Conservation (phyloP, 2,797 vertebrate species). For the Rhinella marina region DNA sequence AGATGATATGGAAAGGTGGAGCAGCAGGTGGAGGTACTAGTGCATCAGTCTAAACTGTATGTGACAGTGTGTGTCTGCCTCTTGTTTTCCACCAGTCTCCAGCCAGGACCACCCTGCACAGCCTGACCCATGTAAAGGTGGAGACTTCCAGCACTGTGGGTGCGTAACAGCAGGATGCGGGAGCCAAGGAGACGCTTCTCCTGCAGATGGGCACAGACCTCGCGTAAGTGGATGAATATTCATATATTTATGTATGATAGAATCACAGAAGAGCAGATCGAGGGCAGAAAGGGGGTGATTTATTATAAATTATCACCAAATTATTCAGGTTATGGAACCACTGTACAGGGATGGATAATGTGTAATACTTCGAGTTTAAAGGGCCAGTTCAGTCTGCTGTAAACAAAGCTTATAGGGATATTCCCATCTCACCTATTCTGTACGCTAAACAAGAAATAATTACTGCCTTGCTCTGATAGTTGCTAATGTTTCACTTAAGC, state of each 20-base stretch:
- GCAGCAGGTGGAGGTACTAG: not conserved
- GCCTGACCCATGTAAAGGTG: conserved; percentile 47
- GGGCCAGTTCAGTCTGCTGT: no score
- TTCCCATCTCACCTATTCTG: no score
- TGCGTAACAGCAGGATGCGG: conserved; percentile 50
- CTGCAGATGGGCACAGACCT: conserved; percentile 44
- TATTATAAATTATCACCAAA: no score
- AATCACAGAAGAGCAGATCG: no score
- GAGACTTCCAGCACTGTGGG: not conserved
- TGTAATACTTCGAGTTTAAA: no score
- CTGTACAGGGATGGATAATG: no score
- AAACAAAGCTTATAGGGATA: no score
- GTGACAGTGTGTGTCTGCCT: conserved; percentile 19
- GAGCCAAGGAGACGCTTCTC: conserved; percentile 20
- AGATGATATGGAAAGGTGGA: not conserved
- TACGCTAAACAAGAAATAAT: no score
- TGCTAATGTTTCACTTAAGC: no score
- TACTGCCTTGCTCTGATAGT: no score
- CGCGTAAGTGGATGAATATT: conserved; percentile 39
- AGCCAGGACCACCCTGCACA: not conserved
- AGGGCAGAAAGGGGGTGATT: no score
- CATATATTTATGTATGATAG: not conserved
- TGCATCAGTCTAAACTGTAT: not conserved
- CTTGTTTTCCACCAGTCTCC: not conserved
- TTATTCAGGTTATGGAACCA: no score